Evolutionary conservation across 2,888 invertebrate species (phyloP).

Genomic region (Gastrophysa polygoni): DNA sequence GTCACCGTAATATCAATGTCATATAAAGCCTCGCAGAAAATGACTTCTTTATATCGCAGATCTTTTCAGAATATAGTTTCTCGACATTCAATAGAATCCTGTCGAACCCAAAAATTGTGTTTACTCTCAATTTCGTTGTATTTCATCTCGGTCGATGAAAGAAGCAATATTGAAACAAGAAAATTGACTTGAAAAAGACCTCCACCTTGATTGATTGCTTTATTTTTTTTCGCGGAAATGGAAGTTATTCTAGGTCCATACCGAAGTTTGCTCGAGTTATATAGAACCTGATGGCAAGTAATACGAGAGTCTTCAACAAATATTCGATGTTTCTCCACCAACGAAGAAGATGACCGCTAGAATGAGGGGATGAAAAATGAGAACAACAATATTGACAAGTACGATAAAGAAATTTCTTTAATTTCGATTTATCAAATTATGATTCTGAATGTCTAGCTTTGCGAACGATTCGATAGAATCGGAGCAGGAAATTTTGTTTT

Average conservation of each 20-base stretch:
- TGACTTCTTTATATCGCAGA: conserved; percentile 14
- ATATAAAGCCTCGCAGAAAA: not conserved
- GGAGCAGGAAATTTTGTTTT: too few relatives aligned
- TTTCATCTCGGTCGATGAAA: not conserved
- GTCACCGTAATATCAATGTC: not conserved
- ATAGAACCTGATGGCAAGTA: not conserved
- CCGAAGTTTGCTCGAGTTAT: not conserved
- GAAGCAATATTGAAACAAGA: not conserved
- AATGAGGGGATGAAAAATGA: too few relatives aligned
- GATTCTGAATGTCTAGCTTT: too few relatives aligned
- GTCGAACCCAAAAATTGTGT: conserved; percentile 14
- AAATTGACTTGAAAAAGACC: not conserved
- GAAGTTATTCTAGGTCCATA: not conserved
- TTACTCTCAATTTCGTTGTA: not conserved
- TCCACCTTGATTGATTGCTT: not conserved
- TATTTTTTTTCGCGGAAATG: not conserved
- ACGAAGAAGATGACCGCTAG: too few relatives aligned
- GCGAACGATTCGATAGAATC: too few relatives aligned
- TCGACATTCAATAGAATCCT: conserved; percentile 16
- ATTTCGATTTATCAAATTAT: too few relatives aligned
- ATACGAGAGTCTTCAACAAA: not conserved
- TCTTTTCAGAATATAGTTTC: conserved; percentile 12
- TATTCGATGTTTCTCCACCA: not conserved
- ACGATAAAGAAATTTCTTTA: too few relatives aligned
- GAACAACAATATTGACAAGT: too few relatives aligned